phyloP scores from a whole-genome alignment of 2,888 invertebrate genomes.

The Drosophila fungiperda region DNA sequence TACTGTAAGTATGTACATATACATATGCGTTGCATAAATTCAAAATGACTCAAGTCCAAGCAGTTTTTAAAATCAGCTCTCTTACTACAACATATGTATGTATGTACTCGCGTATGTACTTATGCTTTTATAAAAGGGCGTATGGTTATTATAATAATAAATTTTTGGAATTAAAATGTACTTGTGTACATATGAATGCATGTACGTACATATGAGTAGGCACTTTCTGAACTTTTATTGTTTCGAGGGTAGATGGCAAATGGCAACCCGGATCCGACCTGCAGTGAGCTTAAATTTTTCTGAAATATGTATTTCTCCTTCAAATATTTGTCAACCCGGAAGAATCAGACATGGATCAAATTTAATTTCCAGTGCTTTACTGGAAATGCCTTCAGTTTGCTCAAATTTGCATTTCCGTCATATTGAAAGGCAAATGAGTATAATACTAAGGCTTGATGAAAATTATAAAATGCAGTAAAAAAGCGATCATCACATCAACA shows the following conservation, averaged over 20 bases:
- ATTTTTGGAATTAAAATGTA: slow-evolving; percentile 75
- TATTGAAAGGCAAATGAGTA: slow-evolving; percentile 71
- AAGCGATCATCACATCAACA: slow-evolving; percentile 58
- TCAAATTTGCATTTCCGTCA: slow-evolving; percentile 71
- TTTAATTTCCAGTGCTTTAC: slow-evolving; percentile 7
- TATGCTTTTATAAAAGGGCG: slow-evolving; percentile 58
- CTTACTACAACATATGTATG: slow-evolving; percentile 34
- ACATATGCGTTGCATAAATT: slow-evolving; percentile 34
- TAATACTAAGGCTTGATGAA: slow-evolving; percentile 14
- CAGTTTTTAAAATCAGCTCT: slow-evolving; percentile 60
- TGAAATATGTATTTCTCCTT: slow-evolving; percentile 11
- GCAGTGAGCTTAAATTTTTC: slow-evolving; percentile 19
- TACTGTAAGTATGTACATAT: slow-evolving; percentile 32
- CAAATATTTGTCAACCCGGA: slow-evolving; percentile 3
- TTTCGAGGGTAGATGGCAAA: background rate
- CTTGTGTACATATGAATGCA: slow-evolving; percentile 50
- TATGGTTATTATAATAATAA: slow-evolving; percentile 64
- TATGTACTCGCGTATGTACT: slow-evolving; percentile 50
- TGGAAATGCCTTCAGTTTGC: slow-evolving; percentile 30
- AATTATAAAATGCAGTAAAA: slow-evolving; percentile 29
- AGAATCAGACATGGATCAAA: slow-evolving; percentile 8
- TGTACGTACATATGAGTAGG: slow-evolving; percentile 29
- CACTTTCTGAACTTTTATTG: slow-evolving; percentile 6
- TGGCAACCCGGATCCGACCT: background rate
- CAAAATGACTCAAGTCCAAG: slow-evolving; percentile 66